phyloP scores from a whole-genome alignment of 2,888 invertebrate genomes.

The Eilema depressum region DNA sequence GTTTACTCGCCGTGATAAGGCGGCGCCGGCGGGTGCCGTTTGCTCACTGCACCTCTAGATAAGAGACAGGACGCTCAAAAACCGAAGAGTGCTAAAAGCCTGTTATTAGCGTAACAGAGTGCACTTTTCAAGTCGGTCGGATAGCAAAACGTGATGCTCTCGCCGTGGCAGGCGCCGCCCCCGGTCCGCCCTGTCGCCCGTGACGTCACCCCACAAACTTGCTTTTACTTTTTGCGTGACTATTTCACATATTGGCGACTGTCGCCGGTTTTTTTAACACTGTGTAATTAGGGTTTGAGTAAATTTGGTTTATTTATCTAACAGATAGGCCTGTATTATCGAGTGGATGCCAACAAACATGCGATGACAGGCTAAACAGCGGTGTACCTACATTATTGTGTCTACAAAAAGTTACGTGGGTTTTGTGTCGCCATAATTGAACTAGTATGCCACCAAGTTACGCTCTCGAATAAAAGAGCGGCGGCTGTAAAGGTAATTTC shows the following conservation, averaged over 20 bases:
- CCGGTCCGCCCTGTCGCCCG: conserved; percentile 82
- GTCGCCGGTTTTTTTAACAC: conserved; percentile 80
- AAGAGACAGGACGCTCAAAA: conserved; percentile 69
- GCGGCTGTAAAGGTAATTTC: conserved; percentile 70
- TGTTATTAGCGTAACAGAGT: conserved; percentile 73
- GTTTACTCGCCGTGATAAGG: conserved; percentile 82
- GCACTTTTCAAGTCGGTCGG: conserved; percentile 70
- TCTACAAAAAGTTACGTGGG: conserved; percentile 34
- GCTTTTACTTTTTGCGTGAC: conserved; percentile 79
- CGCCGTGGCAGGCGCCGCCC: conserved; percentile 77
- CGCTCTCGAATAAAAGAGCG: conserved; percentile 73
- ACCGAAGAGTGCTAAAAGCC: conserved; percentile 80
- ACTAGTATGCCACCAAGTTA: conserved; percentile 82
- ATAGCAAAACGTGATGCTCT: conserved; percentile 60
- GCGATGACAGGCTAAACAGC: conserved; percentile 56
- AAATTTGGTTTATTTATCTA: conserved; percentile 78
- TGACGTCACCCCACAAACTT: conserved; percentile 80
- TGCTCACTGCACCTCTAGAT: conserved; percentile 68
- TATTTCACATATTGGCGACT: conserved; percentile 82
- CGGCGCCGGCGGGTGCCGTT: conserved; percentile 81
- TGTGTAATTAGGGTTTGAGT: conserved; percentile 80
- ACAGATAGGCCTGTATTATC: conserved; percentile 65
- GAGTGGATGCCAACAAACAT: conserved; percentile 56
- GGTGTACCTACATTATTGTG: conserved; percentile 47
- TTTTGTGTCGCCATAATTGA: conserved; percentile 61